These are phyloP conservation scores for Yponomeuta sedellus DNA, from an alignment of 2,888 invertebrate species.

Conservation along the genomic window DNA sequence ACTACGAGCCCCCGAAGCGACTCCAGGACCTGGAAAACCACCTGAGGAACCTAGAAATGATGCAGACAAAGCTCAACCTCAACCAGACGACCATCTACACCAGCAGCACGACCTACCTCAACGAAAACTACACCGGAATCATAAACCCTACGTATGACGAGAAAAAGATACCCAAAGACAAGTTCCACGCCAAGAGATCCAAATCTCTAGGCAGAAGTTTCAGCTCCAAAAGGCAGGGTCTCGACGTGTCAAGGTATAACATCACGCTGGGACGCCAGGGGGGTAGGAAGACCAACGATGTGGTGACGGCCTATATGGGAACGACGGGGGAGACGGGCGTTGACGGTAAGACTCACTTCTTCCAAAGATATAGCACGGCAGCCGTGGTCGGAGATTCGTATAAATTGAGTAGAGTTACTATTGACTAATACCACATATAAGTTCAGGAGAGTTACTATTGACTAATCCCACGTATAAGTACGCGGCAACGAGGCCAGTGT, in stretches of 20 bases:
- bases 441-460: conserved; percentile 53
- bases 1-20: conserved; percentile 38
- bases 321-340: conserved; percentile 55
- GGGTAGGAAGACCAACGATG: conserved; percentile 57
- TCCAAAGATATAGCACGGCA: conserved; percentile 45
- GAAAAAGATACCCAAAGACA: conserved; percentile 56
- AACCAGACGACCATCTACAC: background rate
- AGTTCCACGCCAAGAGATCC: conserved; percentile 57
- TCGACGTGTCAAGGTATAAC: conserved; percentile 56
- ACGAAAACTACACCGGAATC: conserved; percentile 50
- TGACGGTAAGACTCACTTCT: conserved; percentile 50
- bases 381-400: conserved; percentile 63
- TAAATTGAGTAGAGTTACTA: conserved; percentile 50
- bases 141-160: conserved; percentile 60
- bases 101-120: conserved; percentile 13
- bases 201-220: conserved; percentile 59
- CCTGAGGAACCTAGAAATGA: conserved; percentile 30
- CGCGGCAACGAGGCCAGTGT: too few relatives aligned
- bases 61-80: conserved; percentile 23
- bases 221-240: conserved; percentile 41
- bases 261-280: conserved; percentile 50
- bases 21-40: conserved; percentile 35
- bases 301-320: conserved; percentile 54
- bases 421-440: conserved; percentile 44
- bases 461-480: too few relatives aligned